Evolutionary conservation across 2,113 vertebrate genomes (phyloP).

Genomic region (Phalacrocorax brasilianus): DNA sequence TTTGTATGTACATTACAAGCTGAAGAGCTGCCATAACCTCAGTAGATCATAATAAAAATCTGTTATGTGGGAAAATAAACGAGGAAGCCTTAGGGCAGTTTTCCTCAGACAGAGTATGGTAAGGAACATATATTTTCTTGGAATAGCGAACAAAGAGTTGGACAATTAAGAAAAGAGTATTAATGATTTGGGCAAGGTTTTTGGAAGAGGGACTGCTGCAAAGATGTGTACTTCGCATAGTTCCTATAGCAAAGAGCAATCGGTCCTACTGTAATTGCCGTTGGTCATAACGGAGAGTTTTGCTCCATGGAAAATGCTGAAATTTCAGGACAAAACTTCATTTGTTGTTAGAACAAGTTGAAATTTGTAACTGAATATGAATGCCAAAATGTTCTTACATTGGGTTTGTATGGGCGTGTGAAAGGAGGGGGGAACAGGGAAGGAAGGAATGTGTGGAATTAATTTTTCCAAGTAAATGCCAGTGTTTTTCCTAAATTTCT

Average conservation of each 20-base stretch:
- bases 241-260: not conserved
- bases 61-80: not conserved
- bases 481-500: not conserved
- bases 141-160: not conserved
- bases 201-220: not conserved
- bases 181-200: not conserved
- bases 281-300: not conserved
- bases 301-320: not conserved
- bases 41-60: not conserved
- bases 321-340: not conserved
- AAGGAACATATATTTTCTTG: not conserved
- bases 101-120: not conserved
- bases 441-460: not conserved
- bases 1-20: not conserved
- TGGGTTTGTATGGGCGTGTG: not conserved
- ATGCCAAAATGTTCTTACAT: not conserved
- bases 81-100: not conserved
- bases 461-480: not conserved
- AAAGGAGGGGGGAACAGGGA: not conserved
- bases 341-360: not conserved
- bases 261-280: fast-evolving
- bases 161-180: not conserved
- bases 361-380: not conserved
- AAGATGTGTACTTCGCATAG: not conserved
- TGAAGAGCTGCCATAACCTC: not conserved